Base-by-base conservation (phyloP, 2,113 vertebrate genomes). In the Climacteris rufus region DNA sequence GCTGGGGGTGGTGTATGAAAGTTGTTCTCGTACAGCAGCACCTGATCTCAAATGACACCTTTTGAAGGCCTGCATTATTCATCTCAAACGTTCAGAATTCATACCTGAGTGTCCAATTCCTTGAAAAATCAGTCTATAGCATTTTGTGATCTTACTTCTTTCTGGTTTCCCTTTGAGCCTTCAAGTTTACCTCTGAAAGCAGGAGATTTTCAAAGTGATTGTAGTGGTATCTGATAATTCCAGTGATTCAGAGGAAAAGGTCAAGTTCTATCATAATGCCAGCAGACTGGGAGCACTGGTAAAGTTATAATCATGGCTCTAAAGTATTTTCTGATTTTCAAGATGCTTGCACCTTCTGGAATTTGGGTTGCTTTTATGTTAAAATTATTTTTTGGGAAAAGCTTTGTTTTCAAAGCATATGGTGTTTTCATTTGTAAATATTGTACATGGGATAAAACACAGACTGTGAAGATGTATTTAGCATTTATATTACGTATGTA, bases 321-420 rank as follows among this genome's bases (percentile, higher is more conserved):
- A 1, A 84, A 81, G 22, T 61, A 15, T 78, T 87, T 77, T 45
- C 33, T 77, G 53, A 17, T 81, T 90, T 83, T 83, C 79, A 64
- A 83, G 91, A 49, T 83, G 35, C 33, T 82, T 1, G 0, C 76
- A 71, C 83, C 53, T 85, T 80, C 66, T 83, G 63, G 66, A 88
- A 49, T 91, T 83, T 68, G 74, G 13, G 44, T 92, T 93, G 47
- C 44, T 35, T 82, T 85, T 78, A 39, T 24, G 13, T 80, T 83
- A 21, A 30, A 78, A 19, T 78, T 24, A 17, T 33, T 50, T 79
- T 89, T 92, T 65, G 25, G n/a, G 70, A 16, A 74, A 77, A 77
- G 12, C 59, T 95, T 93, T 87, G 52, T 94, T 96, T 93, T 91
- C n/a, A 61, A 84, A 90, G 64, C 54, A 80, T 52, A 50, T 5